Conservation (phyloP, 2,113 vertebrate genomes). For the Arothron firmamentum region DNA sequence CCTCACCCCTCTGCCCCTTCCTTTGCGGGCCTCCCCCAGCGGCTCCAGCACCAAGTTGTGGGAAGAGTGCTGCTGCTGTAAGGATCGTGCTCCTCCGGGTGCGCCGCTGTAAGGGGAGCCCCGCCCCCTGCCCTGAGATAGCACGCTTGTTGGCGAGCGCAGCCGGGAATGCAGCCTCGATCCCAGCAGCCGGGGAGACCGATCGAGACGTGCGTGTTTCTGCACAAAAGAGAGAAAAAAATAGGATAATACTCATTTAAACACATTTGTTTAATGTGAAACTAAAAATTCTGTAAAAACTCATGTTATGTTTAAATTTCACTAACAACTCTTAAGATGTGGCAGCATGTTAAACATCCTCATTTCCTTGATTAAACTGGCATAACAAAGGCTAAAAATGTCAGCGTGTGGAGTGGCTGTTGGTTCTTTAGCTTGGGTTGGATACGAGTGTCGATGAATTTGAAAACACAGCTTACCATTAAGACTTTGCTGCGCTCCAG, state of each 20-base stretch:
- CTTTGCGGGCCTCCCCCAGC: conserved; percentile 55
- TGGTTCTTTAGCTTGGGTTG: too few species aligned
- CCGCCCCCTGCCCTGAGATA: conserved; percentile 59
- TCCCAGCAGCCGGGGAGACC: conserved; percentile 48
- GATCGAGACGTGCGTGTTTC: conserved; percentile 54
- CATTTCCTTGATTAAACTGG: too few species aligned
- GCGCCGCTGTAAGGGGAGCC: conserved; percentile 29
- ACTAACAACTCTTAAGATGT: too few species aligned
- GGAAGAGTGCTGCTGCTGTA: conserved; percentile 37
- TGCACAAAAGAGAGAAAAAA: conserved; percentile 21
- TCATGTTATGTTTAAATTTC: too few species aligned
- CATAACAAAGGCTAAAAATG: too few species aligned
- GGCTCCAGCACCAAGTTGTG: conserved; percentile 28
- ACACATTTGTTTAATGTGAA: background rate
- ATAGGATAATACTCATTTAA: background rate
- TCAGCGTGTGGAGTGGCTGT: too few species aligned
- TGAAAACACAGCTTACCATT: conserved; percentile 58
- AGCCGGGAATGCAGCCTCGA: conserved; percentile 70
- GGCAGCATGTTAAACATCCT: too few species aligned
- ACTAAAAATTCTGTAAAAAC: too few species aligned
- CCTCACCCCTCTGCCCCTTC: conserved; percentile 67
- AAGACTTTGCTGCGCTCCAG: conserved; percentile 75
- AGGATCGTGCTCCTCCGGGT: conserved; percentile 13
- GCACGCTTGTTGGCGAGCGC: conserved; percentile 76
- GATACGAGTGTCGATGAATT: background rate